phyloP scores from a whole-genome alignment of 1,140 invertebrate species.

The Argopecten irradians region DNA sequence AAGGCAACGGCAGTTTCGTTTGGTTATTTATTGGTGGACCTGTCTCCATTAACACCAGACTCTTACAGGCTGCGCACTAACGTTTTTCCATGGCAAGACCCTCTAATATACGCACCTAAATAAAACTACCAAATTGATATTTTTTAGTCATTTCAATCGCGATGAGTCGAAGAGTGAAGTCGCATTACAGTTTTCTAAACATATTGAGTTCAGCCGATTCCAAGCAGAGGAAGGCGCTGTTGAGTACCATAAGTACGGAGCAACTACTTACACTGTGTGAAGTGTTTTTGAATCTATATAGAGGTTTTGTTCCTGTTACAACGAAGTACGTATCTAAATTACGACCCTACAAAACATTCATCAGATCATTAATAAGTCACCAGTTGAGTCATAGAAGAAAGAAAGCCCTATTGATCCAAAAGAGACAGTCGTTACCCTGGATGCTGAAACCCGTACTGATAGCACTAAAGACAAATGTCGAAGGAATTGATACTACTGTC shows the following conservation, averaged over 20 bases:
- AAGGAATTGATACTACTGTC: constrained; percentile 45
- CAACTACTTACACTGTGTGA: constrained; percentile 38
- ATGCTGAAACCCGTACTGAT: constrained; percentile 37
- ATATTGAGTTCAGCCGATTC: constrained; percentile 24
- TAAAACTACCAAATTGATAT: constrained; percentile 32
- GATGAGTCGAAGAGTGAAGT: constrained; percentile 39
- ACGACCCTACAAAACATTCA: constrained; percentile 26
- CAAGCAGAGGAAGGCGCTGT: constrained; percentile 16
- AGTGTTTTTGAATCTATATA: constrained; percentile 36
- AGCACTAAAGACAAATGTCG: constrained; percentile 25
- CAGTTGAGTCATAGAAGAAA: constrained; percentile 15
- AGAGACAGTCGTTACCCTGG: constrained; percentile 26
- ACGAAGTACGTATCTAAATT: background rate
- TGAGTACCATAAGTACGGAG: constrained; percentile 16
- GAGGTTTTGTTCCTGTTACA: background rate
- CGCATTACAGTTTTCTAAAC: constrained; percentile 27
- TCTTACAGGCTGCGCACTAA: constrained; percentile 40
- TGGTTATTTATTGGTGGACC: constrained; percentile 41
- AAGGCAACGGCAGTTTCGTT: constrained; percentile 25
- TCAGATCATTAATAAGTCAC: constrained; percentile 30
- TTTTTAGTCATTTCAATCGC: background rate
- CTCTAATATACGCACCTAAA: constrained; percentile 33
- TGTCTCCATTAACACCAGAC: constrained; percentile 23
- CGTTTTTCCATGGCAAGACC: constrained; percentile 42
- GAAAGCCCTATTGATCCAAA: constrained; percentile 16